Conservation (phyloP, 2,797 vertebrate species). For the Spinus pinus region DNA sequence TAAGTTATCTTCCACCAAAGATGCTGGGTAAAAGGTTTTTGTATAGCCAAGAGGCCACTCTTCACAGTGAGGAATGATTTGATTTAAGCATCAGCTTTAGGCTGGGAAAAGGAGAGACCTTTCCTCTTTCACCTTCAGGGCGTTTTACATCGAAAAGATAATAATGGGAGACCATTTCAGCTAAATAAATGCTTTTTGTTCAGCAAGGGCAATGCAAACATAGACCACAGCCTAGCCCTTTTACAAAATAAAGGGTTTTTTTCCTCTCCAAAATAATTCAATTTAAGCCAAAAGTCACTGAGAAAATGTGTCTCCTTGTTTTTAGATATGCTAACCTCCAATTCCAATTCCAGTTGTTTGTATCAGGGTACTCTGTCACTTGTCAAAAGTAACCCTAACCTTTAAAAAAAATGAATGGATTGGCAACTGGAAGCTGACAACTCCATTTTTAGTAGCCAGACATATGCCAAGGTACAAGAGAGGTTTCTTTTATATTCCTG, state of each 20-base stretch:
- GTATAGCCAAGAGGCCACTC: slow-evolving; percentile 52
- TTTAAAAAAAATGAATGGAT: slow-evolving; percentile 51
- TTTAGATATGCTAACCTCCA: not conserved
- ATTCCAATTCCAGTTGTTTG: not conserved
- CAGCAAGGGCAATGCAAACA: not conserved
- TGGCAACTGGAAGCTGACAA: slow-evolving; percentile 44
- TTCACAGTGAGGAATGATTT: slow-evolving; percentile 48
- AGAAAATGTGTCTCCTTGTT: not conserved
- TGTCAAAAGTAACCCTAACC: slow-evolving; percentile 28
- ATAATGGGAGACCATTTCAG: slow-evolving; percentile 59
- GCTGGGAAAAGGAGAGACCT: slow-evolving; percentile 35
- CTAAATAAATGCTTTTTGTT: slow-evolving; percentile 5
- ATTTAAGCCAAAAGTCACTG: not conserved
- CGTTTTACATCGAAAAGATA: slow-evolving; percentile 30
- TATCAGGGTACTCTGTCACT: slow-evolving; percentile 9
- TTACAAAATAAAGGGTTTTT: not conserved
- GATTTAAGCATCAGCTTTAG: slow-evolving; percentile 56
- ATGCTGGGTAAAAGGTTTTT: slow-evolving; percentile 56
- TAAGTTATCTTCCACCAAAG: slow-evolving; percentile 50
- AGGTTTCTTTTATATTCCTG: slow-evolving; percentile 14
- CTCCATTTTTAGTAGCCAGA: slow-evolving; percentile 46
- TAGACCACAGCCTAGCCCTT: not conserved
- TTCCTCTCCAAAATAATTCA: not conserved
- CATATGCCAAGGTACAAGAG: not conserved
- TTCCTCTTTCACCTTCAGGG: slow-evolving; percentile 34